A percentile compares a stretch with the other conserved stretches of the same genome.
Conservation (phyloP, 2,888 invertebrate species). For the Drepanosiphum platanoidis region DNA sequence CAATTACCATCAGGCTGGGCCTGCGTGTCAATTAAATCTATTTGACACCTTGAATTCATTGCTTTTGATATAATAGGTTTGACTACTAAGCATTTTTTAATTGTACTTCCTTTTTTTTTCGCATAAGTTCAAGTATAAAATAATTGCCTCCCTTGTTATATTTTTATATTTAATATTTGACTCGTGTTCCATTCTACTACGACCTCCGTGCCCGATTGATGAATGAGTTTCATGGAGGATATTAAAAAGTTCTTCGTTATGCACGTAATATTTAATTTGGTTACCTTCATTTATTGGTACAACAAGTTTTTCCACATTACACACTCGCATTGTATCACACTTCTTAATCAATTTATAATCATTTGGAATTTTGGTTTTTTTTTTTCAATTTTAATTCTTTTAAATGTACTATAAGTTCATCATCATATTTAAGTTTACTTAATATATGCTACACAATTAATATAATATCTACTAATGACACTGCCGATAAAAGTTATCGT, state of each 20-base stretch:
- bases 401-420: conserved; percentile 2
- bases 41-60: conserved; percentile 64
- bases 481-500: too few relatives aligned
- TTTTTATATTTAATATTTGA: conserved; percentile 63
- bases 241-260: conserved; percentile 62
- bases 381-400: too few relatives aligned
- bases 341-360: too few relatives aligned
- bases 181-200: conserved; percentile 62
- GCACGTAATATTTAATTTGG: conserved; percentile 54
- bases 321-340: too few relatives aligned
- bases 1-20: conserved; percentile 66
- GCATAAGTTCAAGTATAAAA: conserved; percentile 60
- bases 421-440: conserved; percentile 9
- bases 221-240: conserved; percentile 63
- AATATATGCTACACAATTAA: too few relatives aligned
- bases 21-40: conserved; percentile 66
- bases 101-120: neutral
- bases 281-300: conserved; percentile 29
- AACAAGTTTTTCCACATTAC: too few relatives aligned
- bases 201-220: too few relatives aligned
- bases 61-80: conserved; percentile 24
- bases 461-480: too few relatives aligned
- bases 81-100: too few relatives aligned
- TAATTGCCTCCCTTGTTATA: conserved; percentile 58
- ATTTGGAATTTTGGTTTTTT: neutral